Base-by-base conservation (phyloP, 64 coral and sea anemone species). In the Platygyra sinensis region DNA sequence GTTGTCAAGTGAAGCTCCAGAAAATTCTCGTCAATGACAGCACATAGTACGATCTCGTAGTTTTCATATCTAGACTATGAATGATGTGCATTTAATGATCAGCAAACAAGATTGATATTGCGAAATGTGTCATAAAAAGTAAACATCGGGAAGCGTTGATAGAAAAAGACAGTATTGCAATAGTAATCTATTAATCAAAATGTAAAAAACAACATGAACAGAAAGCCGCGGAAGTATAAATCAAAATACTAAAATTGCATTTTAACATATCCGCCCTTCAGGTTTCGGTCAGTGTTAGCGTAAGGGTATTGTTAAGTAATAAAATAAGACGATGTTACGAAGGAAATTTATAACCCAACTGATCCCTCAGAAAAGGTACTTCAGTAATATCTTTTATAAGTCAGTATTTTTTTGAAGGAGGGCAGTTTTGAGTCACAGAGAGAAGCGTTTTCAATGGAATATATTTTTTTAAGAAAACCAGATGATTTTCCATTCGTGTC, bases 1-100 rank as follows among this genome's bases (percentile, higher is more conserved):
- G n/a, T 28, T 79, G 76, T 79, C 50, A 25, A 79, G 25, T 54
- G 51, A 50, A 79, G 50, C 60, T 33, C 64, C 64, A 22, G 80
- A 82, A 61, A 16, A 82, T 67, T 82, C 46, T 36, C 19, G 80
- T n/a, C 80, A 19, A 82, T 62, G 28, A 82, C 60, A 39, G 19
- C 3, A 31, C 60, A 64, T 82, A 39, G 57, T 39, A 17, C 38
- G 15, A 22, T 19, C 61, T 6, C 28, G 12, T 24, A 54, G 36
- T 19, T 84, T 62, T 84, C 32, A 39, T 7, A 32, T 50, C 62
- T 71, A 46, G 9, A 50, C 3, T 42, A 59, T 12, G 24, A 22
- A 79, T 55, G 4, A 7, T 27, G 62, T 51, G 36, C 69, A 71
- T 69, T 85, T 8, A 83, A 85, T 46, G 42, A 85, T 24, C 20